phyloP scores from a whole-genome alignment of 2,888 invertebrate genomes.

The Callimorpha dominula region DNA sequence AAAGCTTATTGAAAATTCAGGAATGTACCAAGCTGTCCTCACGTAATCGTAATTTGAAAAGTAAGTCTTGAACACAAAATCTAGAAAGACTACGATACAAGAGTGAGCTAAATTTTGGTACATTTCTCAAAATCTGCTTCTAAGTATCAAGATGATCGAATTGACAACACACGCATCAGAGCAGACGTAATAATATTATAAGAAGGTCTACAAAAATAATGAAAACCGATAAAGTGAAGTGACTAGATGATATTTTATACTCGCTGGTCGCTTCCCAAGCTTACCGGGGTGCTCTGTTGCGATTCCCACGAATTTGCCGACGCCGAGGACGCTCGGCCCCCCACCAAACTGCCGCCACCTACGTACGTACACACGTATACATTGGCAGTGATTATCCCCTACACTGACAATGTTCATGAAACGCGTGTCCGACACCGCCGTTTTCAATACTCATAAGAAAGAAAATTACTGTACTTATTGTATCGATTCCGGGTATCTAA shows the following conservation, averaged over 20 bases:
- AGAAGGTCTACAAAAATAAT: slow-evolving; percentile 82
- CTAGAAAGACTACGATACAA: background rate
- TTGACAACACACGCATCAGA: slow-evolving; percentile 86
- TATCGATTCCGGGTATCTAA: background rate
- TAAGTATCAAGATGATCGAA: slow-evolving; percentile 79
- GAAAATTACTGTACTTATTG: slow-evolving; percentile 4
- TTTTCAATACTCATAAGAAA: slow-evolving; percentile 26
- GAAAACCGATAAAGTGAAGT: slow-evolving; percentile 81
- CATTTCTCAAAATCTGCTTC: slow-evolving; percentile 80
- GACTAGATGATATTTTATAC: slow-evolving; percentile 71
- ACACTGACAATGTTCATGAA: slow-evolving; percentile 51
- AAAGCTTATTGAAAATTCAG: slow-evolving; percentile 78
- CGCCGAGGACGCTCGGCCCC: slow-evolving; percentile 75
- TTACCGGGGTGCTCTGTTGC: slow-evolving; percentile 82
- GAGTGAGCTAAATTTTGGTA: slow-evolving; percentile 61
- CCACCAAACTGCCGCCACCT: slow-evolving; percentile 83
- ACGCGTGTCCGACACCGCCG: slow-evolving; percentile 29
- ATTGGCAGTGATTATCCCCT: slow-evolving; percentile 63
- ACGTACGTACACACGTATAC: slow-evolving; percentile 82
- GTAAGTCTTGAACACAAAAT: background rate
- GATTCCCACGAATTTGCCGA: slow-evolving; percentile 79
- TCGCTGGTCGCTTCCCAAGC: slow-evolving; percentile 77
- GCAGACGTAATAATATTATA: slow-evolving; percentile 80
- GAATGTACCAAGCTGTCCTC: slow-evolving; percentile 75
- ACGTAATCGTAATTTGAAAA: slow-evolving; percentile 7